A percentile compares a stretch with the other conserved stretches of the same genome.
Conservation (phyloP, 2,888 invertebrate species). For the Cylloceria caligata region DNA sequence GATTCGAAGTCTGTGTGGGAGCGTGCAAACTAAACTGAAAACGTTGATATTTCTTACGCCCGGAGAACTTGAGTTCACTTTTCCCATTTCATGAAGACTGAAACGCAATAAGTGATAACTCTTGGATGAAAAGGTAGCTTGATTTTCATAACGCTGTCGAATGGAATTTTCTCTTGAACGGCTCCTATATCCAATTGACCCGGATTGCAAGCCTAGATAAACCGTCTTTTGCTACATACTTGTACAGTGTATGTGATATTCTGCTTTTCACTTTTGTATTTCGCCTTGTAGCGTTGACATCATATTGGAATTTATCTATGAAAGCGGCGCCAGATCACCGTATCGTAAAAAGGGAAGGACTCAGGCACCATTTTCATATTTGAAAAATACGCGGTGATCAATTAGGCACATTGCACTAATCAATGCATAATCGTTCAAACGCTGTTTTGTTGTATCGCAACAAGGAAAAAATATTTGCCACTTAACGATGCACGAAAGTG, state of each 20-base stretch:
- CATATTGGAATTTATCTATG: conserved; percentile 7
- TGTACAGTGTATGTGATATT: background rate
- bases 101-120: conserved; percentile 4
- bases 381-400: background rate
- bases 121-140: conserved; percentile 7
- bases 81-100: conserved; percentile 19
- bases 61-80: conserved; percentile 35
- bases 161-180: conserved; percentile 19
- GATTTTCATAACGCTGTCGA: conserved; percentile 16
- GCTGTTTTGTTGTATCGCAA: background rate
- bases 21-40: conserved; percentile 8
- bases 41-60: background rate
- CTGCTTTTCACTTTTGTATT: background rate
- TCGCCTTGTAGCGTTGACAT: background rate
- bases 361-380: background rate
- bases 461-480: background rate
- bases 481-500: no score
- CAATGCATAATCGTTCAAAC: background rate
- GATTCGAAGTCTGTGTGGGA: background rate
- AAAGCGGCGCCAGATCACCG: background rate
- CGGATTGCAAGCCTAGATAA: conserved; percentile 34
- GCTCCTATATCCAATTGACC: conserved; percentile 42
- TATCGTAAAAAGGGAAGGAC: background rate
- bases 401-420: background rate
- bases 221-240: background rate